These are phyloP conservation scores for Alsophila aescularia DNA, from an alignment of 2,888 invertebrate species.

Conservation along the genomic window DNA sequence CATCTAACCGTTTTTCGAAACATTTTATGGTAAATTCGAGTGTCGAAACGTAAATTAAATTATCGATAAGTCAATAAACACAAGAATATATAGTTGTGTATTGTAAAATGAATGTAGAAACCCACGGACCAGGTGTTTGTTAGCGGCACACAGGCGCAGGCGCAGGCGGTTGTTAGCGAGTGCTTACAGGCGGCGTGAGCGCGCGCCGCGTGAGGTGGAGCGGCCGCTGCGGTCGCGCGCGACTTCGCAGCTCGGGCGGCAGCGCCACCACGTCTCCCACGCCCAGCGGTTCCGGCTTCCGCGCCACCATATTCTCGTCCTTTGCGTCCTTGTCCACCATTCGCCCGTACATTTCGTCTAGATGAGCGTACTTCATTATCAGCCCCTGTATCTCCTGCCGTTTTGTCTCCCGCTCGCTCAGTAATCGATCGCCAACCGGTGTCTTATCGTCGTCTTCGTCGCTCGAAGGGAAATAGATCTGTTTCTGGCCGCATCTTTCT, in stretches of 20 bases:
- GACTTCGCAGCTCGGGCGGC: slow-evolving; percentile 76
- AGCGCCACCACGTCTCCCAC: slow-evolving; percentile 74
- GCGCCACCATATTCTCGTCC: slow-evolving; percentile 50
- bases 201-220: slow-evolving; percentile 81
- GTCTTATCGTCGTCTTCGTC: slow-evolving; percentile 83
- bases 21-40: not conserved
- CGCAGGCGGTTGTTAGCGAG: slow-evolving; percentile 75
- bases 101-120: slow-evolving; percentile 51
- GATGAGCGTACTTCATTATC: slow-evolving; percentile 92
- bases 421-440: slow-evolving; percentile 82
- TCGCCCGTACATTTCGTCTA: slow-evolving; percentile 88
- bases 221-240: slow-evolving; percentile 70
- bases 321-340: slow-evolving; percentile 67
- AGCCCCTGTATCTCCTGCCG: slow-evolving; percentile 93
- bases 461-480: slow-evolving; percentile 78
- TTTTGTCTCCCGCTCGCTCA: slow-evolving; percentile 90
- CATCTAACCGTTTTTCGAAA: not conserved
- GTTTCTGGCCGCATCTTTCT: slow-evolving; percentile 71
- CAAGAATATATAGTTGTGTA: not conserved
- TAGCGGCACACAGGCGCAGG: slow-evolving; percentile 79
- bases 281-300: slow-evolving; percentile 64
- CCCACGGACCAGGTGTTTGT: slow-evolving; percentile 76
- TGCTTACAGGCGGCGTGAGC: slow-evolving; percentile 84
- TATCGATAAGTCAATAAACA: not conserved
- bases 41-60: too few species aligned